Conservation (phyloP, 2,888 invertebrate genomes). For the Acronicta alni region DNA sequence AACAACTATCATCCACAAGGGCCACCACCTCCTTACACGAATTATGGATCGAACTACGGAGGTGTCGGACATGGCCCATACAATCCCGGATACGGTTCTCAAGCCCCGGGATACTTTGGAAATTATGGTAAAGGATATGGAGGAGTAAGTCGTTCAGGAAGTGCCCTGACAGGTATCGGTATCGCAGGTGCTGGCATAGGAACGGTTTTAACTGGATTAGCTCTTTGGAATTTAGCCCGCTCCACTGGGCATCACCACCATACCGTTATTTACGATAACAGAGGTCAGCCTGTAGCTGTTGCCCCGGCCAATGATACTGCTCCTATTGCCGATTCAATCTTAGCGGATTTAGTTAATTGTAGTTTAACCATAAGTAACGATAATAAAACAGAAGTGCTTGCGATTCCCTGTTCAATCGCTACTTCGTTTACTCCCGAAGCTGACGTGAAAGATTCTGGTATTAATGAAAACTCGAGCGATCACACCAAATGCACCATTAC, state of each 20-base stretch:
- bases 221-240: constrained; percentile 86
- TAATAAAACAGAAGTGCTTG: constrained; percentile 81
- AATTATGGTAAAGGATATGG: constrained; percentile 76
- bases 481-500: constrained; percentile 84
- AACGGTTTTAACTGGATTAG: constrained; percentile 84
- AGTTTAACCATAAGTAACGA: constrained; percentile 80
- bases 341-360: constrained; percentile 83
- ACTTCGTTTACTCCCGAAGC: constrained; percentile 86
- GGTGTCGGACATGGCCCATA: constrained; percentile 66
- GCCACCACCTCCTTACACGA: constrained; percentile 76
- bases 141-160: constrained; percentile 75
- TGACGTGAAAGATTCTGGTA: constrained; percentile 74
- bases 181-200: constrained; percentile 86
- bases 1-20: constrained; percentile 74
- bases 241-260: constrained; percentile 81
- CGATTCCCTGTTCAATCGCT: constrained; percentile 86
- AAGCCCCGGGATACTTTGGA: constrained; percentile 83
- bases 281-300: constrained; percentile 83
- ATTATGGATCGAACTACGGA: constrained; percentile 65
- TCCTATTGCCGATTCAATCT: constrained; percentile 74
- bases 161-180: constrained; percentile 80
- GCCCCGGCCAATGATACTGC: constrained; percentile 75
- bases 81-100: constrained; percentile 71
- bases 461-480: constrained; percentile 68
- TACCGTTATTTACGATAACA: constrained; percentile 85